A percentile compares a stretch with the other conserved stretches of the same genome.
Evolutionary conservation across 2,888 invertebrate genomes (phyloP).

Genomic region (Thereva unica): DNA sequence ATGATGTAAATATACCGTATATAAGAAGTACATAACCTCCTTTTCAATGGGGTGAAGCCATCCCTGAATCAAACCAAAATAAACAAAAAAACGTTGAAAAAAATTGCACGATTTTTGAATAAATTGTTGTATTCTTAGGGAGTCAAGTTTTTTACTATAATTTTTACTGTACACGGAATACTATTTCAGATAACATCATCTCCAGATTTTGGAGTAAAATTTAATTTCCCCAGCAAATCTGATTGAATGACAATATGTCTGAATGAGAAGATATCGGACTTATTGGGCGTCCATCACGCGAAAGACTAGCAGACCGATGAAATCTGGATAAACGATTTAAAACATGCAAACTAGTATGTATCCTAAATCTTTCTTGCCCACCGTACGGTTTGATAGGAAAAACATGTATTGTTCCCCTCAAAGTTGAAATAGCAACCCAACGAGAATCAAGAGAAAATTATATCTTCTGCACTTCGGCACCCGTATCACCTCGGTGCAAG

Average conservation of each 20-base stretch:
- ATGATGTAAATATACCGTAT: too few relatives aligned
- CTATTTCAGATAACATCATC: too few relatives aligned
- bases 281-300: slow-evolving; percentile 70
- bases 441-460: slow-evolving; percentile 90
- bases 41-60: too few relatives aligned
- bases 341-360: slow-evolving; percentile 91
- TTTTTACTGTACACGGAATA: too few relatives aligned
- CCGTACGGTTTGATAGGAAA: slow-evolving; percentile 97
- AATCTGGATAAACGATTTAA: slow-evolving; percentile 93
- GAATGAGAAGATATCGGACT: slow-evolving; percentile 64
- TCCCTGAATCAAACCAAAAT: too few relatives aligned
- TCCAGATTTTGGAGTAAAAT: too few relatives aligned
- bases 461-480: slow-evolving; percentile 92
- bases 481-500: slow-evolving; percentile 92
- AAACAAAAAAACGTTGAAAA: too few relatives aligned
- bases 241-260: slow-evolving; percentile 56
- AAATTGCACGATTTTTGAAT: too few relatives aligned
- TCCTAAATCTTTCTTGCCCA: slow-evolving; percentile 86
- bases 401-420: slow-evolving; percentile 96
- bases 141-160: too few relatives aligned
- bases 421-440: slow-evolving; percentile 95
- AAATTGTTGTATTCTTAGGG: too few relatives aligned
- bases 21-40: too few relatives aligned
- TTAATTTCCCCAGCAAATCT: too few relatives aligned
- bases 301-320: slow-evolving; percentile 92